These are phyloP conservation scores for Agrotis puta DNA, from an alignment of 2,888 invertebrate genomes.

Conservation along the genomic window DNA sequence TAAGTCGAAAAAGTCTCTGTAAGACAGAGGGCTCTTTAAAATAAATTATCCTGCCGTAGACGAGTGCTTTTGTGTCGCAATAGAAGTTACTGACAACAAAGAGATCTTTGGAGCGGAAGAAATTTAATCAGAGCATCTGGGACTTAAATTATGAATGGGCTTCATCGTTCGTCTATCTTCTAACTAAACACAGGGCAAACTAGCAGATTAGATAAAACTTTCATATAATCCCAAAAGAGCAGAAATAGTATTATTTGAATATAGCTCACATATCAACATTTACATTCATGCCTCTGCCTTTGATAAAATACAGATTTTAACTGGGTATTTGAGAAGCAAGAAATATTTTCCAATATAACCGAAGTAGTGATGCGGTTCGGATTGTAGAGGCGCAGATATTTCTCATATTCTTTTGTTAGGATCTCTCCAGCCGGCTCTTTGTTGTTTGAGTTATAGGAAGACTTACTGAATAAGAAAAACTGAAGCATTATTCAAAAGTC, in stretches of 20 bases:
- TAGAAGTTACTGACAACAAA: constrained; percentile 78
- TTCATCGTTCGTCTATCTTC: constrained; percentile 41
- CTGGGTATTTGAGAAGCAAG: constrained; percentile 75
- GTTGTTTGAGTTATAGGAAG: constrained; percentile 85
- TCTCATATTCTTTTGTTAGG: constrained; percentile 89
- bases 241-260: constrained; percentile 41
- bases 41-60: constrained; percentile 78
- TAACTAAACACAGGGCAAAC: constrained; percentile 60
- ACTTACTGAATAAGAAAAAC: constrained; percentile 85
- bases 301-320: constrained; percentile 63
- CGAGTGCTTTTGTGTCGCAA: constrained; percentile 78
- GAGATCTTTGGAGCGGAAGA: constrained; percentile 74
- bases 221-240: constrained; percentile 31
- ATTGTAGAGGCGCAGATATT: constrained; percentile 85
- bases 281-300: constrained; percentile 51
- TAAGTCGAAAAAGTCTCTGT: constrained; percentile 67
- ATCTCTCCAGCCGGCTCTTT: constrained; percentile 84
- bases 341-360: constrained; percentile 87
- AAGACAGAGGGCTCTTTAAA: constrained; percentile 74
- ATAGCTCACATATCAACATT: constrained; percentile 46
- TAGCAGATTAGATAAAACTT: constrained; percentile 65
- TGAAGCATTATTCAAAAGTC: constrained; percentile 81
- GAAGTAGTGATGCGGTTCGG: constrained; percentile 83
- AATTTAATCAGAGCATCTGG: constrained; percentile 81
- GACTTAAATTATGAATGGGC: constrained; percentile 75